Evolutionary conservation across 2,797 vertebrate genomes (phyloP).

Genomic region (Cetoscarus ocellatus): DNA sequence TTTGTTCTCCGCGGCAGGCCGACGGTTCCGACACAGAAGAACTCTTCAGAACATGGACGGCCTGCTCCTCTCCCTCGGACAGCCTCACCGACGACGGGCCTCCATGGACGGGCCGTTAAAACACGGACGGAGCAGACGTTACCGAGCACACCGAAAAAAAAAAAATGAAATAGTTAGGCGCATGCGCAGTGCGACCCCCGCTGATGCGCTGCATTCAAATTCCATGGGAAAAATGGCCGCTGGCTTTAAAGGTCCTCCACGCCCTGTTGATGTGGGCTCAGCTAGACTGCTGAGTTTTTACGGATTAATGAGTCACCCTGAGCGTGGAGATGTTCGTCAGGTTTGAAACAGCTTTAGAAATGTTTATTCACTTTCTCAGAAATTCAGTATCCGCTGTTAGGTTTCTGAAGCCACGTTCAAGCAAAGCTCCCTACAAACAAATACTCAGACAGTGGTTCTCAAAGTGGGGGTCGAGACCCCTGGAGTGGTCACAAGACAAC

Average conservation of each 20-base stretch:
- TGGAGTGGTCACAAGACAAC: too few relatives aligned
- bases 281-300: not conserved
- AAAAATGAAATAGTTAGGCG: not conserved
- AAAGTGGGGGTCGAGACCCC: too few relatives aligned
- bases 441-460: too few relatives aligned
- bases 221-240: constrained; percentile 6
- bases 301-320: too few relatives aligned
- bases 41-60: constrained; percentile 40
- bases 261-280: not conserved
- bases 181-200: constrained; percentile 48
- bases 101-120: not conserved
- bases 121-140: not conserved
- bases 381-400: too few relatives aligned
- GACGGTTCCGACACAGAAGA: constrained; percentile 18
- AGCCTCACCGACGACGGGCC: not conserved
- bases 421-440: too few relatives aligned
- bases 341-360: too few relatives aligned
- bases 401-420: too few relatives aligned
- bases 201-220: constrained; percentile 36
- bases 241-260: not conserved
- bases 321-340: too few relatives aligned
- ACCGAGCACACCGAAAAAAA: not conserved
- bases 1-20: constrained; percentile 38
- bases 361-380: too few relatives aligned
- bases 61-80: not conserved